Conservation (phyloP, 2,888 invertebrate species). For the Drosophila picticornis region DNA sequence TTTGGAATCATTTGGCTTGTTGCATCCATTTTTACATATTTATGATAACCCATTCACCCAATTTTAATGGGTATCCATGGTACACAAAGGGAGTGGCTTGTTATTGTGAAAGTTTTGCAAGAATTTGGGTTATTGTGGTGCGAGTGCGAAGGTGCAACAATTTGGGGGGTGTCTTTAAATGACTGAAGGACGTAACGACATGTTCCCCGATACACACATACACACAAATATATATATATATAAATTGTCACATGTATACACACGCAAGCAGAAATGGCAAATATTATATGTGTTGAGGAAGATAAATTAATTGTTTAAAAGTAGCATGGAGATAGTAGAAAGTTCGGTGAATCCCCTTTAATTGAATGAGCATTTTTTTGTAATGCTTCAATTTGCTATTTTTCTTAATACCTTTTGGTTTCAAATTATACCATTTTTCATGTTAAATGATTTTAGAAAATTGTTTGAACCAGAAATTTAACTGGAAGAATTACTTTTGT, state of each 20-base stretch:
- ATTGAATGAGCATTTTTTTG: neutral
- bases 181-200: constrained; percentile 10
- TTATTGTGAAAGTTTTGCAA: constrained; percentile 67
- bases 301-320: neutral
- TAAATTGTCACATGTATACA: neutral
- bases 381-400: neutral
- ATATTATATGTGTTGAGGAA: neutral
- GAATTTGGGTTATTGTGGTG: constrained; percentile 52
- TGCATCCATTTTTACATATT: neutral
- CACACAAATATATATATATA: neutral
- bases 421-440: neutral
- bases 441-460: neutral
- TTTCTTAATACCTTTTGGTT: neutral
- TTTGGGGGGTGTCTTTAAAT: constrained; percentile 19
- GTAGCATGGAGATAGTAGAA: neutral
- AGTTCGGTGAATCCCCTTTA: neutral
- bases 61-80: neutral
- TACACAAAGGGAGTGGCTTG: constrained; percentile 26
- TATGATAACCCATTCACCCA: neutral
- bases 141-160: constrained; percentile 14
- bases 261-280: neutral
- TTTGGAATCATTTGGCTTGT: neutral
- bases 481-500: neutral
- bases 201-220: neutral
- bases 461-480: neutral